phyloP scores from a whole-genome alignment of 2,113 vertebrate genomes.

The Platysteira castanea region DNA sequence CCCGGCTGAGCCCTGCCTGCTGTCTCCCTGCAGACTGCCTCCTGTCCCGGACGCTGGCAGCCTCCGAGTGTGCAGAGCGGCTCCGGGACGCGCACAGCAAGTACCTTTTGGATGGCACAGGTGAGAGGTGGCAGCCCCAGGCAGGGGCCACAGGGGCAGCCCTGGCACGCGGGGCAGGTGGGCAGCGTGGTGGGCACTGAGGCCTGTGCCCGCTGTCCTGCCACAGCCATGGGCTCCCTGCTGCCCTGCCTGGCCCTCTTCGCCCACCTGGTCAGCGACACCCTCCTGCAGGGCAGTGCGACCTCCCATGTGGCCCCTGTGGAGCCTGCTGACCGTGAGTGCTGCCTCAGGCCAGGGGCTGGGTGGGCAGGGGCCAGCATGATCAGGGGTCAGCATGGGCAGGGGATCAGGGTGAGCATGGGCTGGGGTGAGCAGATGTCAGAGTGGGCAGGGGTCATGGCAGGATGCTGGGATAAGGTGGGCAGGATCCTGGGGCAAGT shows the following conservation, averaged over 20 bases:
- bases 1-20: background rate
- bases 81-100: conserved; percentile 71
- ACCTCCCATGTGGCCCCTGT: conserved; percentile 87
- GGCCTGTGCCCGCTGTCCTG: fast-evolving
- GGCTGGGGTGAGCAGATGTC: background rate
- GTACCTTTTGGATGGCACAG: conserved; percentile 74
- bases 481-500: background rate
- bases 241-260: conserved; percentile 83
- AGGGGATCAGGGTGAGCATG: no score
- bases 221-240: conserved; percentile 76
- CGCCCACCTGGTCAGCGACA: conserved; percentile 86
- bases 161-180: fast-evolving
- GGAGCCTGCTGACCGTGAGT: conserved; percentile 89
- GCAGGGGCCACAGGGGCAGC: background rate
- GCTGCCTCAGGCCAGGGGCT: background rate
- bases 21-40: conserved; percentile 83
- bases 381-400: no score
- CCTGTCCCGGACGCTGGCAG: conserved; percentile 80
- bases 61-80: conserved; percentile 76
- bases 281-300: conserved; percentile 85
- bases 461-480: background rate
- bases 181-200: fast-evolving
- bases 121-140: conserved; percentile 43
- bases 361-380: background rate
- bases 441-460: background rate